Evolutionary conservation across 2,113 vertebrate species (phyloP), one percentile per base, ranked within the genome.

Genomic region (Crotophaga sulcirostris): DNA sequence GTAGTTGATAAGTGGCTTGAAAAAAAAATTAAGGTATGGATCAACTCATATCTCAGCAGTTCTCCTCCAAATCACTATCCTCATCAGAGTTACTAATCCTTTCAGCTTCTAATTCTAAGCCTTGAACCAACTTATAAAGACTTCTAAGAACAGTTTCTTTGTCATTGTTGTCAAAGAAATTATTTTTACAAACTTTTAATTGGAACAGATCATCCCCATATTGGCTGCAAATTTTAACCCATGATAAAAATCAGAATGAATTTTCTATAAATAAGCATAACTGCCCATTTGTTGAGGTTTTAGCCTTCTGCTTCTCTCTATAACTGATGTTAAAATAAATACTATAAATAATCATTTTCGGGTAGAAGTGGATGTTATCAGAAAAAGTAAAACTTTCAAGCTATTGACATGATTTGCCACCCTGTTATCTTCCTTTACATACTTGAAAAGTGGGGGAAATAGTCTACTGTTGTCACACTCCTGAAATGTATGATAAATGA

Each of bases 401-500:
- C 3, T 58, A 2, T 54, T 84, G 34, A 85, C 21, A 59, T 82
- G 77, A 73, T 93, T 90, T 90, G 40, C 36, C 29, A 62, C 23
- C 13, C 45, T 89, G 70, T 80, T 90, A 44, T 58, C 74, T 70
- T 92, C 94, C 59, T 96, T 94, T 79, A 85, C 12, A 11, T 96
- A 88, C n/a, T 58, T 76, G 73, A 87, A 77, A 95, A 96, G 45
- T 62, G 67, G 76, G 42, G 60, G 84, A 88, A 81, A 91, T 90
- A 79, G 93, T 97, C 96, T 64, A 75, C 67, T 93, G 82, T 98
- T 98, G 98, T 98, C 97, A 98, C 74, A 52, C 42, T 93, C 93
- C 93, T 96, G 51, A 97, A 97, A 92, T 95, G 94, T 97, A 88
- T 97, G 97, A 98, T 97, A 97, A 97, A 98, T 98, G 98, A 98